Evolutionary conservation across 1,140 invertebrate species (phyloP).

Genomic region (Colletes gigas): DNA sequence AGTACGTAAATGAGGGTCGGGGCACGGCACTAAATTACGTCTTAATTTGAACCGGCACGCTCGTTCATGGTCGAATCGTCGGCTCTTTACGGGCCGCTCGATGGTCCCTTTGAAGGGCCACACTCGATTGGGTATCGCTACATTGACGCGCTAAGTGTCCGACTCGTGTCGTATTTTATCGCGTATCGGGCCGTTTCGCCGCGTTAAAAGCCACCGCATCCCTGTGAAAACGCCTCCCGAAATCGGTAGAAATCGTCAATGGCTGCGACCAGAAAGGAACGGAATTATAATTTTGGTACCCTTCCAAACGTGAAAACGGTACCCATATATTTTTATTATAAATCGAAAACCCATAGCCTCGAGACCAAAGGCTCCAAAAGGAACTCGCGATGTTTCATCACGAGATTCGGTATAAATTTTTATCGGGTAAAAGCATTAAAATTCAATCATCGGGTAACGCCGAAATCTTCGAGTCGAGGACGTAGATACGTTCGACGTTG

Average conservation of each 20-base stretch:
- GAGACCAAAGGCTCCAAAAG: too few species aligned
- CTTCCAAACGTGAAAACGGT: background rate
- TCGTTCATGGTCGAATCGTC: conserved; percentile 38
- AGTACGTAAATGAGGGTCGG: conserved; percentile 57
- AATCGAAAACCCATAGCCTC: too few species aligned
- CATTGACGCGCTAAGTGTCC: conserved; percentile 56
- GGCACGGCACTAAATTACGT: conserved; percentile 55
- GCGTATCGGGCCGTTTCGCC: conserved; percentile 15
- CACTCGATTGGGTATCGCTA: conserved; percentile 33
- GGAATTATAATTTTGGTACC: background rate
- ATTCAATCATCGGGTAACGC: background rate
- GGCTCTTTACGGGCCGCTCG: conserved; percentile 42
- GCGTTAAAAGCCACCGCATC: conserved; percentile 41
- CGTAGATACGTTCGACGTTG: background rate
- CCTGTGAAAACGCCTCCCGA: conserved; percentile 11
- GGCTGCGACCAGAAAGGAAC: background rate
- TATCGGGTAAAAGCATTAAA: background rate
- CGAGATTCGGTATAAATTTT: too few species aligned
- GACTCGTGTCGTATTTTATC: conserved; percentile 48
- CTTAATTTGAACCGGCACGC: conserved; percentile 55
- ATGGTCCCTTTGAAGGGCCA: conserved; percentile 1
- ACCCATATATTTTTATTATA: too few species aligned
- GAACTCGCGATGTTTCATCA: too few species aligned
- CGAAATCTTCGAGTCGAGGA: background rate
- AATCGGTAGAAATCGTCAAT: background rate